Evolutionary conservation across 2,888 invertebrate genomes (phyloP).

Genomic region (Polyommatus iphigenia): DNA sequence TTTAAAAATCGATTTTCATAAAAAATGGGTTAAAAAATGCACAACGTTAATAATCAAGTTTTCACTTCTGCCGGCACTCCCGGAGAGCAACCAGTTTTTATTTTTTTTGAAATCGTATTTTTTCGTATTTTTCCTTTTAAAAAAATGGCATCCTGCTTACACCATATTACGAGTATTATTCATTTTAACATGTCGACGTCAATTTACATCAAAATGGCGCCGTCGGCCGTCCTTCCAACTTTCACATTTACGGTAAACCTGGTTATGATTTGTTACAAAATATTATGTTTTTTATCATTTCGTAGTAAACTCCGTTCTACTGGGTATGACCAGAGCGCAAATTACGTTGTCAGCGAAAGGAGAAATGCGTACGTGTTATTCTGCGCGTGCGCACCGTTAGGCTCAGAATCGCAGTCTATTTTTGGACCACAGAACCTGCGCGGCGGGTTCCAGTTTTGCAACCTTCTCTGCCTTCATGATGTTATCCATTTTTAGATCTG

Average conservation of each 20-base stretch:
- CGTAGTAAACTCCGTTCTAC: conserved; percentile 22
- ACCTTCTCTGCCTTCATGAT: conserved; percentile 48
- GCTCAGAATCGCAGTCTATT: conserved; percentile 56
- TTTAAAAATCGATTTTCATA: too few species aligned
- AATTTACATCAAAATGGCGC: conserved; percentile 19
- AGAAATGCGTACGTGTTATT: conserved; percentile 64
- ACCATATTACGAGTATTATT: background rate
- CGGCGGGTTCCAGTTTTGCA: conserved; percentile 50
- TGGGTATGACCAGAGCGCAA: conserved; percentile 45
- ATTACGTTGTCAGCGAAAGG: conserved; percentile 61
- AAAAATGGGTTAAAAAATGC: too few species aligned
- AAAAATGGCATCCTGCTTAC: background rate
- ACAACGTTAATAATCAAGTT: too few species aligned
- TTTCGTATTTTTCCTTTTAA: background rate
- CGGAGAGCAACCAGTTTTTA: too few species aligned
- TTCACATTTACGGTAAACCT: conserved; percentile 27
- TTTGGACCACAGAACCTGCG: conserved; percentile 63
- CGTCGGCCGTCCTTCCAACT: conserved; percentile 21
- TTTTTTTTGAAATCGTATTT: background rate
- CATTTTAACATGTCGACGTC: background rate
- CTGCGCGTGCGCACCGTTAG: conserved; percentile 63
- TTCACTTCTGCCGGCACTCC: too few species aligned
- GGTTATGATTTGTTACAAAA: conserved; percentile 23
- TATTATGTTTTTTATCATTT: conserved; percentile 21
- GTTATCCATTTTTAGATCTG: conserved; percentile 53